phyloP scores from a whole-genome alignment of 1,140 invertebrate genomes.

The Calliphora vicina region DNA sequence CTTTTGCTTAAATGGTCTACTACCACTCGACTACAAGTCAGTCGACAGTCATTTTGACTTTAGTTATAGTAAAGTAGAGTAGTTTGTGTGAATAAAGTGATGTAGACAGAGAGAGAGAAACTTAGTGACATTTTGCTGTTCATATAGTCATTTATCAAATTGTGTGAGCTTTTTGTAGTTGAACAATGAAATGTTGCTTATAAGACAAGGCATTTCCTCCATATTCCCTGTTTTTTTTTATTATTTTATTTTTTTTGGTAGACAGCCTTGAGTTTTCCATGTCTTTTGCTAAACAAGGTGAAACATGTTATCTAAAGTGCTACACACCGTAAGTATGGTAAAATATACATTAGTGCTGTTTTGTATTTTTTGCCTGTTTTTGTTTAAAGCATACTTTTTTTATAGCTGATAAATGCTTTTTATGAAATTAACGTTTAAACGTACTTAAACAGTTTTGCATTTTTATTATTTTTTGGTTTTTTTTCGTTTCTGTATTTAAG shows the following conservation, averaged over 20 bases:
- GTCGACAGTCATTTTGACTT: not conserved
- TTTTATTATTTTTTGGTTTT: not conserved
- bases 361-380: not conserved
- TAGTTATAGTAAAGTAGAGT: not conserved
- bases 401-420: conserved; percentile 19
- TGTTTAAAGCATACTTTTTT: not conserved
- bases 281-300: conserved; percentile 26
- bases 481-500: no score
- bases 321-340: not conserved
- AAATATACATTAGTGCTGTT: not conserved
- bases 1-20: conserved; percentile 27
- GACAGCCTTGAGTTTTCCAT: not conserved
- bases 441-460: not conserved
- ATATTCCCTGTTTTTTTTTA: not conserved
- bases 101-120: no score
- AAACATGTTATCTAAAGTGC: conserved; percentile 27
- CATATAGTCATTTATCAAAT: conserved; percentile 27
- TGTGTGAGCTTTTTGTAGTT: not conserved
- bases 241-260: no score
- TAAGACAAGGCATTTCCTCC: not conserved
- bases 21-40: not conserved
- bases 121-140: conserved; percentile 31
- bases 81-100: no score
- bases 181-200: conserved; percentile 18
- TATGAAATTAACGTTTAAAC: conserved; percentile 10